Conservation (phyloP, 2,797 vertebrate species). For the Schizopygopsis malacanthus region DNA sequence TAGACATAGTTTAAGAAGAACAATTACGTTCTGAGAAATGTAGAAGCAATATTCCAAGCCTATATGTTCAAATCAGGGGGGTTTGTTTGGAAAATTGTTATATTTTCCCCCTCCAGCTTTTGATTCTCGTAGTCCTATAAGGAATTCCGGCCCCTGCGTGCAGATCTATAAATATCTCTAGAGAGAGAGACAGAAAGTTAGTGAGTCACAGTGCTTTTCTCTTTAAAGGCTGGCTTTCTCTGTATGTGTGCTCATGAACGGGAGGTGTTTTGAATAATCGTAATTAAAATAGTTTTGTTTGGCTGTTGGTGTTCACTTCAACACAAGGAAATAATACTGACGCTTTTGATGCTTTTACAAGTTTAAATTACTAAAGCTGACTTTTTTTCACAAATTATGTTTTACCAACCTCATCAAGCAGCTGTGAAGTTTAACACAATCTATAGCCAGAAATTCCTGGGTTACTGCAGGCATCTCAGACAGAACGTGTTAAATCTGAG, state of each 20-base stretch:
- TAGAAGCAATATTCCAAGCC: neutral
- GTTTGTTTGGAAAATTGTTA: neutral
- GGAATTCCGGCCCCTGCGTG: neutral
- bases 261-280: neutral
- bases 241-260: neutral
- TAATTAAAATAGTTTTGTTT: conserved; percentile 1
- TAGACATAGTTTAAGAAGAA: neutral
- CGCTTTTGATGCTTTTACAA: neutral
- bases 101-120: neutral
- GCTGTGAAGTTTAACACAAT: neutral
- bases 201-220: conserved; percentile 21
- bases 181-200: neutral
- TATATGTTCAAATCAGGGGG: neutral
- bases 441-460: neutral
- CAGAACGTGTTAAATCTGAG: conserved; percentile 10
- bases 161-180: conserved; percentile 37
- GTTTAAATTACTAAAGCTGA: neutral
- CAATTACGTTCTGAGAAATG: neutral
- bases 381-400: neutral
- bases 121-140: conserved; percentile 12
- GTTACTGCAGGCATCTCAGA: neutral
- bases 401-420: neutral
- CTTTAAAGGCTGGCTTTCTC: conserved; percentile 10
- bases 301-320: neutral
- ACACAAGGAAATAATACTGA: neutral